Conservation (phyloP, 2,113 vertebrate genomes). For the Otis tarda region DNA sequence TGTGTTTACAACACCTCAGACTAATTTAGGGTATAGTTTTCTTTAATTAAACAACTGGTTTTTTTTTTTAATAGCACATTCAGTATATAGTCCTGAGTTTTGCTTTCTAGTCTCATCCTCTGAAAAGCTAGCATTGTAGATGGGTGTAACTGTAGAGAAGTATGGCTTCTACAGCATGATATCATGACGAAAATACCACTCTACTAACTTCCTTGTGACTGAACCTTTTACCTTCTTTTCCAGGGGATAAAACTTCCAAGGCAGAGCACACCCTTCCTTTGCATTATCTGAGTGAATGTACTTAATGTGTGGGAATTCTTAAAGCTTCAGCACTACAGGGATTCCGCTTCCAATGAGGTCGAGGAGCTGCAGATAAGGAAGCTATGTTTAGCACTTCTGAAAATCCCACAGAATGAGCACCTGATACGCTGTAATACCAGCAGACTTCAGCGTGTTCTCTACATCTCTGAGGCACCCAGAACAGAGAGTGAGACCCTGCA, state of each 20-base stretch:
- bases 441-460: not conserved
- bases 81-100: not conserved
- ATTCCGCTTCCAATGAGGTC: not conserved
- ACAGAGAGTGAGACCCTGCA: not conserved
- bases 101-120: not conserved
- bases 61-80: not conserved
- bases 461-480: not conserved
- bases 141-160: not conserved
- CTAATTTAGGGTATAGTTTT: not conserved
- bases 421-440: not conserved
- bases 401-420: not conserved
- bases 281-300: not conserved
- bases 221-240: constrained; percentile 43
- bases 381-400: constrained; percentile 6
- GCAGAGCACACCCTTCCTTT: constrained; percentile 37
- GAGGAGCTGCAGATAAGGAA: constrained; percentile 31
- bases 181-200: not conserved
- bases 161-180: not conserved
- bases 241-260: not conserved
- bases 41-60: not conserved
- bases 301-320: not conserved
- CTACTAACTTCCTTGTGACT: not conserved
- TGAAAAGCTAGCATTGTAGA: not conserved
- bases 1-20: not conserved
- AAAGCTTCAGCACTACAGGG: not conserved